Base-by-base conservation (phyloP, 1,140 invertebrate genomes). In the Ceratosolen fusciceps region DNA sequence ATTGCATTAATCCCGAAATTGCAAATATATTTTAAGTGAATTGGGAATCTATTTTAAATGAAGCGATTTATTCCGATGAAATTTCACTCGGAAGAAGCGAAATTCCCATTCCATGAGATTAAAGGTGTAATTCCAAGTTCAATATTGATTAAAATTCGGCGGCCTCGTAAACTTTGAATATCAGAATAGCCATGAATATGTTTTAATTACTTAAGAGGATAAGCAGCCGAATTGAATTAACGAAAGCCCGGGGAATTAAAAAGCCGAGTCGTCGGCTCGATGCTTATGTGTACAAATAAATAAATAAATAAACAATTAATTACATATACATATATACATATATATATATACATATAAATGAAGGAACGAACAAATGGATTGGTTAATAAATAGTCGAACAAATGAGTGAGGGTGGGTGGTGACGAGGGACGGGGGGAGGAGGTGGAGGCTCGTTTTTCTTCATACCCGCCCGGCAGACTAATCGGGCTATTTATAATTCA, bases 121-220 rank as follows among this genome's bases (percentile, higher is more conserved):
- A 37, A 65, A 65, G 31, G 60, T 65, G 60, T 65, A 37, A 65
- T 65, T 37, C 60, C 34, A 37, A 37, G 60, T 65, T 65, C 60
- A 65, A 65, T 65, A 65, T 65, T 37, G 60, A 65, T 65, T 37
- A 65, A 65, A 65, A 65, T 65, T 65, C 37, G 60, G 31, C 10
- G 31, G 34, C 37, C 31, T 65, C 60, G 37, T 37, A 65, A 65
- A 65, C 16, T 37, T 65, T 37, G 4, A 65, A n/a, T 37, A 65
- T n/a, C 31, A 65, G 60, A 16, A 65, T 9, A 37, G 60, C 16
- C 21, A 65, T 7, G 31, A 34, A 37, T 37, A 37, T n/a, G 29
- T 37, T 65, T 65, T 65, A 65, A 65, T 65, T 65, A 9, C 60
- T n/a, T n/a, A 37, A 65, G 34, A n/a, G 9, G 60, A 65, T 65